A percentile compares a stretch with the other conserved stretches of the same genome.
Evolutionary conservation across 2,888 invertebrate genomes (phyloP).

Genomic region (Sphaeridia pumilis): DNA sequence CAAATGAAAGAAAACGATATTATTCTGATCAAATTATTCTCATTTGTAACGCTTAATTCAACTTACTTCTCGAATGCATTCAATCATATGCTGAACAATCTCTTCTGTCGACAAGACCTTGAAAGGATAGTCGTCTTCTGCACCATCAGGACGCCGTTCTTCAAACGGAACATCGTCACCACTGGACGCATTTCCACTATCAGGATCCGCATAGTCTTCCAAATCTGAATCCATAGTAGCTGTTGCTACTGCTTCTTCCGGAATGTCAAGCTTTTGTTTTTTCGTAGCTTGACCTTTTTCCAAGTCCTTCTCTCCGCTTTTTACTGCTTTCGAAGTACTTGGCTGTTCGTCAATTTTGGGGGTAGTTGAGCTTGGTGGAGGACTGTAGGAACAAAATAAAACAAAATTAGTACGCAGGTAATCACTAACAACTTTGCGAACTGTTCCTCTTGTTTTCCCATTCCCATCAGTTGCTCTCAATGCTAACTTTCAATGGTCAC

Average conservation of each 20-base stretch:
- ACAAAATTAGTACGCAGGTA: neutral
- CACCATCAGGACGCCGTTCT: slow-evolving; percentile 44
- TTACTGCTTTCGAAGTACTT: neutral
- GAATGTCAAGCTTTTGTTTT: slow-evolving; percentile 14
- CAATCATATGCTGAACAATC: slow-evolving; percentile 95
- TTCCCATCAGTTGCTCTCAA: too few species aligned
- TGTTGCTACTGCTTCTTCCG: slow-evolving; percentile 8
- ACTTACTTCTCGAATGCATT: slow-evolving; percentile 95
- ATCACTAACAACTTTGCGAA: neutral
- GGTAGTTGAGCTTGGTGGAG: neutral
- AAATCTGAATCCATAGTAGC: slow-evolving; percentile 79
- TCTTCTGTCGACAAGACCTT: slow-evolving; percentile 90
- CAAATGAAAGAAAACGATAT: neutral
- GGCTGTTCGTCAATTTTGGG: neutral
- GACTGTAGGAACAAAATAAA: neutral
- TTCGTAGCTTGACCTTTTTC: too few species aligned
- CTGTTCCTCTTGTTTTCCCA: too few species aligned
- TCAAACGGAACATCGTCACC: slow-evolving; percentile 85
- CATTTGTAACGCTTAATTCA: too few species aligned
- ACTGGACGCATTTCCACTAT: slow-evolving; percentile 83
- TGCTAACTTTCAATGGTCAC: too few species aligned
- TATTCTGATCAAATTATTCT: neutral
- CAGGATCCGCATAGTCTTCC: slow-evolving; percentile 75
- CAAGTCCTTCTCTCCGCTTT: slow-evolving; percentile 7
- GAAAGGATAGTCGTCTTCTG: slow-evolving; percentile 83